phyloP scores from a whole-genome alignment of 2,113 vertebrate species.

The Ophthalmolycus amberensis region DNA sequence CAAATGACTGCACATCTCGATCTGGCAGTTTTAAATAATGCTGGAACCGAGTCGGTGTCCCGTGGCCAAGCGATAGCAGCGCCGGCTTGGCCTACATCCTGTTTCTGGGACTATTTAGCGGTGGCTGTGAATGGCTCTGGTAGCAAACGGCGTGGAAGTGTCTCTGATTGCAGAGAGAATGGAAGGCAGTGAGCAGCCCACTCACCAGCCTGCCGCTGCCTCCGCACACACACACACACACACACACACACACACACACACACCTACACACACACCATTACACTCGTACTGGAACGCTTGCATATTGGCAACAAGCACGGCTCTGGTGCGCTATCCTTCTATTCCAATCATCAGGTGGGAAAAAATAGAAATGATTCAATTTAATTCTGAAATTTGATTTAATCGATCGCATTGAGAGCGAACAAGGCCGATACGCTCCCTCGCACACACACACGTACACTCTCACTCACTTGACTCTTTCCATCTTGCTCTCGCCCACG shows the following conservation, averaged over 20 bases:
- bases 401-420: constrained; percentile 14
- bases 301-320: not conserved
- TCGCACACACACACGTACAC: constrained; percentile 29
- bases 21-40: constrained; percentile 69
- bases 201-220: constrained; percentile 73
- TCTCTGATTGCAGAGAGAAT: constrained; percentile 55
- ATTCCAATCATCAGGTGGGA: constrained; percentile 38
- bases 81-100: constrained; percentile 71
- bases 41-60: constrained; percentile 47
- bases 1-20: constrained; percentile 69
- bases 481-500: constrained; percentile 73
- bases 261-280: not conserved
- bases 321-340: constrained; percentile 1
- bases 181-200: constrained; percentile 68
- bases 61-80: constrained; percentile 64
- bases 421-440: constrained; percentile 3
- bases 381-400: constrained; percentile 30
- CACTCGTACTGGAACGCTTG: not conserved
- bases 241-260: constrained; percentile 29
- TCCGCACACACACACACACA: constrained; percentile 36
- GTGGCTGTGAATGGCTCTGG: constrained; percentile 70
- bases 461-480: constrained; percentile 65
- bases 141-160: constrained; percentile 54
- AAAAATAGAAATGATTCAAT: constrained; percentile 35
- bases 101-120: constrained; percentile 65